phyloP scores from a whole-genome alignment of 1,140 invertebrate genomes.

The Paraescarpia echinospica region DNA sequence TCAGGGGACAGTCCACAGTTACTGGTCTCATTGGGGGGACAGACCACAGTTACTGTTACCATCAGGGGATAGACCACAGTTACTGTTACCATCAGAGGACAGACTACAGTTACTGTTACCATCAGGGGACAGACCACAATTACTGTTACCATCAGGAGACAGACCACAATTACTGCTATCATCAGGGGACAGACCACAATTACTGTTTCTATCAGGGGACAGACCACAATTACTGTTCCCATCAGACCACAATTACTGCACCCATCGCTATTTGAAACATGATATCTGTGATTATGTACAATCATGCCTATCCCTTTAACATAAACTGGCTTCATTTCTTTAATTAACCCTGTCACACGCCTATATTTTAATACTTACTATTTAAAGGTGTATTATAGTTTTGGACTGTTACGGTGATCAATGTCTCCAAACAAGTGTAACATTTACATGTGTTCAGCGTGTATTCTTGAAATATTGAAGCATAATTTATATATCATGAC shows the following conservation, averaged over 20 bases:
- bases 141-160: background rate
- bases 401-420: background rate
- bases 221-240: background rate
- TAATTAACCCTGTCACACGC: background rate
- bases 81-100: background rate
- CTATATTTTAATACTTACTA: background rate
- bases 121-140: background rate
- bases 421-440: background rate
- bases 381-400: background rate
- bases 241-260: background rate
- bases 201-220: background rate
- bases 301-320: too few species aligned
- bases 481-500: background rate
- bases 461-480: background rate
- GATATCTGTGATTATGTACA: too few species aligned
- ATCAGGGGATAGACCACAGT: too few species aligned
- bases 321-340: too few species aligned
- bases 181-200: too few species aligned
- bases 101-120: background rate
- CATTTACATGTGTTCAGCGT: background rate
- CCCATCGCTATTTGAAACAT: background rate
- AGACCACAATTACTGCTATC: background rate
- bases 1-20: too few species aligned
- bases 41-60: too few species aligned
- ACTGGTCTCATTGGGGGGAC: too few species aligned